phyloP scores from a whole-genome alignment of 2,113 vertebrate species.

The Cichladusa arquata region DNA sequence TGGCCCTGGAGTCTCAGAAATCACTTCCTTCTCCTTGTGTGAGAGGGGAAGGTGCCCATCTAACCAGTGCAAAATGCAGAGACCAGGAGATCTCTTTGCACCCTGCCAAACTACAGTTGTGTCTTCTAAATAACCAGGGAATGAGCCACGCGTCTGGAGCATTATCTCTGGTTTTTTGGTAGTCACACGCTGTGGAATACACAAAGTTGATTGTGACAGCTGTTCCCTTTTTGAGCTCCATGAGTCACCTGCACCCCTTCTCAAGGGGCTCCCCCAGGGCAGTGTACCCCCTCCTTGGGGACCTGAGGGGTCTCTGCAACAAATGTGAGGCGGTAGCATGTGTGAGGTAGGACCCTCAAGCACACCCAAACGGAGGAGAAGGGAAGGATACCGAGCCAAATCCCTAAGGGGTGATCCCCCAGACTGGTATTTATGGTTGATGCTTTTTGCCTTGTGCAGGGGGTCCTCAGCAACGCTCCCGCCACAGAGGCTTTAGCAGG shows the following conservation, averaged over 20 bases:
- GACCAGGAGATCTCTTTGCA: not conserved
- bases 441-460: accelerated
- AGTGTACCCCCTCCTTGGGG: accelerated
- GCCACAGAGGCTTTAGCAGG: not conserved
- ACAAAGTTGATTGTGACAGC: accelerated
- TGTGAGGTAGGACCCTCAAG: accelerated
- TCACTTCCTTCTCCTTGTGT: accelerated
- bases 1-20: not conserved
- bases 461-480: accelerated
- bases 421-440: not conserved
- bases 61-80: not conserved
- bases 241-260: not conserved
- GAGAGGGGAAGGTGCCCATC: not conserved
- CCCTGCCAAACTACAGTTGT: not conserved
- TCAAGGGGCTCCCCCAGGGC: not conserved
- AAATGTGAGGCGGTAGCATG: accelerated
- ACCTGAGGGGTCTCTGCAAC: not conserved
- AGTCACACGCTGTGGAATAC: accelerated
- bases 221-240: not conserved
- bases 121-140: not conserved
- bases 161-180: not conserved
- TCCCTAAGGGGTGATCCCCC: not conserved
- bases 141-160: not conserved
- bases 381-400: not conserved
- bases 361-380: not conserved